phyloP scores from a whole-genome alignment of 2,797 vertebrate genomes.

The Pseudotriccus pelzelni region DNA sequence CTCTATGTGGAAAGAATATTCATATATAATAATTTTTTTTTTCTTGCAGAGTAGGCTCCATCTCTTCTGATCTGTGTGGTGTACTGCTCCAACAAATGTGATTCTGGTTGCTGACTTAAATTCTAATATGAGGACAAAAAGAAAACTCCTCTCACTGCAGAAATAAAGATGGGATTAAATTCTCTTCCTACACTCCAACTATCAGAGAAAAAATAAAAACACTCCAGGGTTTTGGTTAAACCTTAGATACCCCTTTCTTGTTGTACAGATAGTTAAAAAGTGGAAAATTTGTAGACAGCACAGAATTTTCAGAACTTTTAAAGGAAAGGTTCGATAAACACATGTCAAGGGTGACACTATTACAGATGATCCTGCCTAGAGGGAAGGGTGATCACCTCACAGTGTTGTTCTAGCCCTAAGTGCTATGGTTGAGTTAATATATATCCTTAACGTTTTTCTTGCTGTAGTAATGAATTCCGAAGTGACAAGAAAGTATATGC shows the following conservation, averaged over 20 bases:
- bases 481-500: neutral
- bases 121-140: neutral
- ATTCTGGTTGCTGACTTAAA: neutral
- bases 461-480: neutral
- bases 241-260: neutral
- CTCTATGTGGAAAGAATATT: neutral
- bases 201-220: neutral
- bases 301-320: neutral
- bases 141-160: neutral
- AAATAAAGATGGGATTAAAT: neutral
- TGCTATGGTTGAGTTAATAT: neutral
- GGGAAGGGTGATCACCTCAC: neutral
- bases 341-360: fast-evolving
- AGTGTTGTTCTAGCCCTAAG: neutral
- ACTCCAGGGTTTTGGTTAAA: neutral
- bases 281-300: neutral
- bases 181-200: neutral
- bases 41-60: neutral
- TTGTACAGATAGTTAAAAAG: neutral
- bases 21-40: neutral
- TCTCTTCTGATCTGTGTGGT: neutral
- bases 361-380: neutral
- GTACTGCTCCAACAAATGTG: neutral
- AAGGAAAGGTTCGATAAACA: neutral
- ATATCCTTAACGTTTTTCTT: neutral